phyloP scores from a whole-genome alignment of 2,113 vertebrate species.

The Podarcis raffonei region DNA sequence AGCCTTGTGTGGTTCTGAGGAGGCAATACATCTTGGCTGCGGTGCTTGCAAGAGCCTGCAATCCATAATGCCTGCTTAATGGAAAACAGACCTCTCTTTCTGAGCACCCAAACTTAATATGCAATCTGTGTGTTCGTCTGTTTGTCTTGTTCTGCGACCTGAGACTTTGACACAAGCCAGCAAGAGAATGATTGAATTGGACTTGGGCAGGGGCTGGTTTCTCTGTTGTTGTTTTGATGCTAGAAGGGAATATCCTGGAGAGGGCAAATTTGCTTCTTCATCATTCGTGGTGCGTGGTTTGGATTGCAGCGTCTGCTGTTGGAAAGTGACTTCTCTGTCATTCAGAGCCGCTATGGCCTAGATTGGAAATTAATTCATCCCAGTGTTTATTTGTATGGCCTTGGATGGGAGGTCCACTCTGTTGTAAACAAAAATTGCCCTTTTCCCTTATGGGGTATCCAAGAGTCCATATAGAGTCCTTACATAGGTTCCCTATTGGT shows the following conservation, averaged over 20 bases:
- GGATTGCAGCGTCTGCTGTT: not conserved
- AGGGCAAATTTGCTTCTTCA: conserved; percentile 21
- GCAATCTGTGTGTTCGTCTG: not conserved
- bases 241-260: not conserved
- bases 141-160: not conserved
- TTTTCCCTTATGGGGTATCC: too few relatives aligned
- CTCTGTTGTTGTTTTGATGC: not conserved
- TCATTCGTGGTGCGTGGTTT: not conserved
- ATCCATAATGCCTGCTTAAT: conserved; percentile 46
- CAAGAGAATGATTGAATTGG: not conserved
- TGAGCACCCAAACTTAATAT: conserved; percentile 13
- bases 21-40: not conserved
- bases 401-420: not conserved
- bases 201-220: not conserved
- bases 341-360: too few relatives aligned
- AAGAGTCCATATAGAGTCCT: too few relatives aligned
- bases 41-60: conserved; percentile 22
- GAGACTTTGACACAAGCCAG: not conserved
- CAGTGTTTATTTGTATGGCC: not conserved
- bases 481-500: too few relatives aligned
- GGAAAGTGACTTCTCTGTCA: not conserved
- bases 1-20: not conserved
- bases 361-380: not conserved
- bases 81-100: conserved; percentile 29
- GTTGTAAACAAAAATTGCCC: too few relatives aligned